Evolutionary conservation across 2,797 vertebrate genomes (phyloP), one percentile per base, ranked within the genome.

Genomic region (Lepilemur ruficaudatus): DNA sequence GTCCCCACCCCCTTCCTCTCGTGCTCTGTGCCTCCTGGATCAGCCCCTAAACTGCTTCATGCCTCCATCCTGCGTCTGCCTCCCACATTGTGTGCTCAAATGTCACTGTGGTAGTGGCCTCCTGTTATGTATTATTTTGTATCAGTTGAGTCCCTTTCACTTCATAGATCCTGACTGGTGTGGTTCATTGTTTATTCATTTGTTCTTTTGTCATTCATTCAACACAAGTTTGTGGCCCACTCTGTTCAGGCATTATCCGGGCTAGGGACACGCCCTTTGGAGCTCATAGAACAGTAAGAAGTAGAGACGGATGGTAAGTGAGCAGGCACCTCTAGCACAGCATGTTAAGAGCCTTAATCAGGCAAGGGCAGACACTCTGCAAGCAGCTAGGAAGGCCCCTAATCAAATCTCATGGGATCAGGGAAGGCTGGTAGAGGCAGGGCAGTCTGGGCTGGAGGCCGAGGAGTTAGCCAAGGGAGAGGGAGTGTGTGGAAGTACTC

Each of bases 141-240:
- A 67, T 38, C 61, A 91, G 57, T 57, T 52, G 35, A 59, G 70
- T 78, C 67, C 55, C 93, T 92, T 88, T 92, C 46, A 22, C n/a
- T 63, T 93, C 32, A 17, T 81, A 8, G 70, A 41, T 59, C 32
- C 84, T 35, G 41, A 88, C 38, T 80, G 46, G 43, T 73, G 80
- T 92, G 35, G 72, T 84, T 85, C 61, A 2, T 84, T 85, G n/a
- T 73, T 70, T 73, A n/a, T 79, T 88, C 81, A n/a, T 92, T 82
- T 95, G 76, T 93, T 75, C 79, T 72, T 91, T 92, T 91, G 52
- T 89, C 76, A 63, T 65, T 91, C 91, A 70, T 55, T 89, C 75
- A 46, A 86, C 25, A 38, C 28, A 7, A 22, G 78, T 28, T 59
- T 76, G 61, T 85, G 43, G 63, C 67, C 59, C 9, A 1, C 63